phyloP scores from a whole-genome alignment of 2,888 invertebrate species.

The Cyaniris semiargus region DNA sequence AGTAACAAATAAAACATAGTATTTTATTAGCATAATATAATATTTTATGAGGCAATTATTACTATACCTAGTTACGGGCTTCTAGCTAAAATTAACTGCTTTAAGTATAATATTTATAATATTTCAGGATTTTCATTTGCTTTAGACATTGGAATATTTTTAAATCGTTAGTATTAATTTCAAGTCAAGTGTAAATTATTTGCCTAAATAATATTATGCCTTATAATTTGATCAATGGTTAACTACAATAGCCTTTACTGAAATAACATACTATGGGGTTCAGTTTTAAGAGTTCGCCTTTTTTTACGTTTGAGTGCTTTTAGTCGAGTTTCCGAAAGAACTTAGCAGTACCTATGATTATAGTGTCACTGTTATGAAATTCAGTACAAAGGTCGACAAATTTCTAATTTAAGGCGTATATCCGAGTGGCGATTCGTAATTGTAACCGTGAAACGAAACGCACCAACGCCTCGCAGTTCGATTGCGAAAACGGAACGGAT shows the following conservation, averaged over 20 bases:
- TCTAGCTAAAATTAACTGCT: neutral
- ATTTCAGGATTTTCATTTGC: neutral
- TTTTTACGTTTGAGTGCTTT: too few species aligned
- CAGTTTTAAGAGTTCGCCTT: too few species aligned
- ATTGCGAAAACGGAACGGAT: conserved; percentile 80
- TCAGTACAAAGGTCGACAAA: conserved; percentile 33
- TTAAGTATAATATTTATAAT: neutral
- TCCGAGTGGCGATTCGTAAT: conserved; percentile 54
- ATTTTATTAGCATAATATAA: conserved; percentile 12
- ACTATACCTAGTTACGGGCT: neutral
- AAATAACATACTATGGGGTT: too few species aligned
- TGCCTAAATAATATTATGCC: too few species aligned
- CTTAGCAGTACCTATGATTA: neutral
- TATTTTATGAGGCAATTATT: neutral
- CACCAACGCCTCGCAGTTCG: conserved; percentile 64
- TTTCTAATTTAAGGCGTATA: conserved; percentile 44
- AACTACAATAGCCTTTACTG: too few species aligned
- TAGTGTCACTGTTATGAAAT: conserved; percentile 2
- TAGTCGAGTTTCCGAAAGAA: too few species aligned
- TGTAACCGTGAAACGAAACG: conserved; percentile 61
- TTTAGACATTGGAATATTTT: too few species aligned
- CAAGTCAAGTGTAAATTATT: too few species aligned
- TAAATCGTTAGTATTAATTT: too few species aligned
- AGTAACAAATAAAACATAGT: conserved; percentile 1
- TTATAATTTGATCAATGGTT: too few species aligned